These are phyloP conservation scores for Puntigrus tetrazona DNA, from an alignment of 2,113 vertebrate genomes.

Conservation along the genomic window DNA sequence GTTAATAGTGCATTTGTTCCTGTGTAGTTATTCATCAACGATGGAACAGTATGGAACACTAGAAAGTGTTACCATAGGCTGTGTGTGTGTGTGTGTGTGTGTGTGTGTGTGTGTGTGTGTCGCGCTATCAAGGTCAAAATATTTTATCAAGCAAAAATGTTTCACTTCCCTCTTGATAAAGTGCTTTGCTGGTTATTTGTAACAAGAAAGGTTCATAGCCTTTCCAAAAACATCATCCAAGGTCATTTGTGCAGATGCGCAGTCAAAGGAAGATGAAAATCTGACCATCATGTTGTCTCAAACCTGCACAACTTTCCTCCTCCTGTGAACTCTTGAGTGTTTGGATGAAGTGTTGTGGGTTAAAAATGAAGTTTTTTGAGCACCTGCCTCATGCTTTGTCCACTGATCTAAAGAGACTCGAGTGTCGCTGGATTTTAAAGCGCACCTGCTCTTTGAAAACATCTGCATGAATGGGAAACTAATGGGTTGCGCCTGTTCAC, in stretches of 20 bases:
- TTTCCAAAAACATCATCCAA: neutral
- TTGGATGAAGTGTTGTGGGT: neutral
- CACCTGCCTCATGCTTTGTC: conserved; percentile 17
- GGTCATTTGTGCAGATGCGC: neutral
- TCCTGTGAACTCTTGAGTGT: neutral
- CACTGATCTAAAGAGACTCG: neutral
- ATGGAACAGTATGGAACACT: too few relatives aligned
- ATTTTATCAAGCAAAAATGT: neutral
- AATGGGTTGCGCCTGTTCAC: neutral
- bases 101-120: too few relatives aligned
- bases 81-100: too few relatives aligned
- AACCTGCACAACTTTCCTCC: neutral
- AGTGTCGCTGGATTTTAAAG: conserved; percentile 23
- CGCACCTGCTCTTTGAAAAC: conserved; percentile 31
- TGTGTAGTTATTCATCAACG: too few relatives aligned
- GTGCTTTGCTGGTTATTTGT: neutral
- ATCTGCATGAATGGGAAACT: neutral
- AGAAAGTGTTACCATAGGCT: too few relatives aligned
- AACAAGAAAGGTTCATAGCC: neutral
- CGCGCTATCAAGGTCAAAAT: neutral
- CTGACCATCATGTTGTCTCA: neutral
- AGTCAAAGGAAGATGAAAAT: neutral
- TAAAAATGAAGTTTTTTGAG: conserved; percentile 2
- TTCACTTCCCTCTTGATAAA: neutral
- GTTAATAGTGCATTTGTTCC: too few relatives aligned